A percentile compares a stretch with the other conserved stretches of the same genome.
Conservation (phyloP, 2,888 invertebrate genomes). For the Colletes collaris region DNA sequence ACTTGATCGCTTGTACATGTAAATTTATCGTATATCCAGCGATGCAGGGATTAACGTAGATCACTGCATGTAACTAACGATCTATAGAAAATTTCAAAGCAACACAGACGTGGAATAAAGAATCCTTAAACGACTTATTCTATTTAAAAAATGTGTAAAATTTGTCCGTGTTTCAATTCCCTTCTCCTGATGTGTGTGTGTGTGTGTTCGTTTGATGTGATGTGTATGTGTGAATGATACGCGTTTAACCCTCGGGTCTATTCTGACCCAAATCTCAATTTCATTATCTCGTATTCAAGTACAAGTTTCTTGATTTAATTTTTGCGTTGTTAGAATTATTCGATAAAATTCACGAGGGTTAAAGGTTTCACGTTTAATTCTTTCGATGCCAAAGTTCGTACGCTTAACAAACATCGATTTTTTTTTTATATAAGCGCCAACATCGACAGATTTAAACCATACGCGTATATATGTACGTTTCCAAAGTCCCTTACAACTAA, state of each 20-base stretch:
- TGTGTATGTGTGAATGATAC: background rate
- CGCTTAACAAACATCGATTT: too few species aligned
- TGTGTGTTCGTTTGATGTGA: background rate
- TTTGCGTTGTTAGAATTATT: too few species aligned
- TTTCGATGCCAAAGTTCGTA: too few species aligned
- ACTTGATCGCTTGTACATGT: background rate
- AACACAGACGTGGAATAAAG: slow-evolving; percentile 19
- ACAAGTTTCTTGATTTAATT: background rate
- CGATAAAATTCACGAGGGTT: too few species aligned
- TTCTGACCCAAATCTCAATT: too few species aligned
- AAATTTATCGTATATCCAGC: background rate
- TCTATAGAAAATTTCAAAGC: background rate
- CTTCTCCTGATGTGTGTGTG: background rate
- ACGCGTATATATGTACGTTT: too few species aligned
- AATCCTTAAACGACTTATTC: slow-evolving; percentile 43
- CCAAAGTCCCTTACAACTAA: too few species aligned
- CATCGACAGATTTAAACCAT: too few species aligned
- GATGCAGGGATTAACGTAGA: background rate
- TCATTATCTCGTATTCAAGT: too few species aligned
- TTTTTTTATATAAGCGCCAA: background rate
- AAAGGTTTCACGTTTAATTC: too few species aligned
- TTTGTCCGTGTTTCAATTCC: slow-evolving; percentile 19
- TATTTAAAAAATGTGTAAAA: slow-evolving; percentile 65
- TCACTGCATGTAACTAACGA: background rate
- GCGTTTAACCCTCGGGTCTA: background rate